Percentiles rank a stretch among this genome's conserved stretches.
These are phyloP conservation scores for Hafferia zeledoni DNA, from an alignment of 2,797 vertebrate genomes.

Conservation along the genomic window DNA sequence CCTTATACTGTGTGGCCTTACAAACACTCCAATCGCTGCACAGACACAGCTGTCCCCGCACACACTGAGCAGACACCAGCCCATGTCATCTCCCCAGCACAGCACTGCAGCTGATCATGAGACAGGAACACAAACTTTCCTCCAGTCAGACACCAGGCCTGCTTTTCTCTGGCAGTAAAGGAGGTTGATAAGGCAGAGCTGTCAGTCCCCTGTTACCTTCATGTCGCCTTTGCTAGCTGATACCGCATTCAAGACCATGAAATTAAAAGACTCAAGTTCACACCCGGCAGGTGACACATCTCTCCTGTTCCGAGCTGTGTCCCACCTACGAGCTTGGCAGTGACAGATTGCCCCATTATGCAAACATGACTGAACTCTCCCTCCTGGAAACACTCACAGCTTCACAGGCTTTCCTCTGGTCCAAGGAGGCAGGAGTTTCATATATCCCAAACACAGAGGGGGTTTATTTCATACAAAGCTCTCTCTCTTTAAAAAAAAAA, in stretches of 20 bases:
- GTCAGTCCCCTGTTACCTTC: background rate
- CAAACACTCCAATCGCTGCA: background rate
- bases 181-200: background rate
- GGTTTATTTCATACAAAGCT: background rate
- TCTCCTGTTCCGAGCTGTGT: background rate
- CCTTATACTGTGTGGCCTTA: background rate
- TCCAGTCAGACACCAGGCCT: rapidly evolving
- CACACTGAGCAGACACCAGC: no score
- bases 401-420: background rate
- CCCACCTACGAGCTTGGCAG: background rate
- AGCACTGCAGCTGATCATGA: background rate
- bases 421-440: background rate
- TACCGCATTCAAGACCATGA: background rate
- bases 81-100: rapidly evolving
- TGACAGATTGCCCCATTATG: background rate
- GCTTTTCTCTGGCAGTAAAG: background rate
- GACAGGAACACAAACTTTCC: background rate
- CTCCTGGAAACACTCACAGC: background rate
- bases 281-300: rapidly evolving
- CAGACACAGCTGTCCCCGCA: background rate
- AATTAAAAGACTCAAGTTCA: background rate
- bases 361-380: background rate
- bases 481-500: background rate
- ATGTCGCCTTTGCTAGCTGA: background rate
- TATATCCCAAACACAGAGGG: background rate